These are phyloP conservation scores for Phallusia fumigata DNA, from an alignment of 23 tunicate genomes.

Conservation along the genomic window DNA sequence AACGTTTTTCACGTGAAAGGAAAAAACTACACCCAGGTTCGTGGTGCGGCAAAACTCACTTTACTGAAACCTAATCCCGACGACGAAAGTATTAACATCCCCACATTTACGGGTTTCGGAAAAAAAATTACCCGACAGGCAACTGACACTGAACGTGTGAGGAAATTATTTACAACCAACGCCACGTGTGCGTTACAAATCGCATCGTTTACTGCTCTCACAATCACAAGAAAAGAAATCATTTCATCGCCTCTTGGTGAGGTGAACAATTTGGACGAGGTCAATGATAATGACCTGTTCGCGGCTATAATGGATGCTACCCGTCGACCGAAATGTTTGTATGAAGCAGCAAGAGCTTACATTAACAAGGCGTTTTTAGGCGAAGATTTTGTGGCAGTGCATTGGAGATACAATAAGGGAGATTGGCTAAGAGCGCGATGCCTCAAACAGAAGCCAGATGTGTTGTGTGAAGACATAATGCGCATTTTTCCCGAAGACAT, in stretches of 20 bases:
- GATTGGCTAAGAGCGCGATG: slow-evolving; percentile 18
- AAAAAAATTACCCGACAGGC: neutral
- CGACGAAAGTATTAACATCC: neutral
- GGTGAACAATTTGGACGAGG: neutral
- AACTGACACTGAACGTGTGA: neutral
- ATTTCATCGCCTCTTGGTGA: slow-evolving; percentile 21
- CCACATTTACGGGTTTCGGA: slow-evolving; percentile 17
- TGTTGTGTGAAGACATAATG: neutral
- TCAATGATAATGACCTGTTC: slow-evolving; percentile 15
- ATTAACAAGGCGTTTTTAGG: neutral
- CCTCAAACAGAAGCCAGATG: neutral
- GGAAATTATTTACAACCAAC: slow-evolving; percentile 3
- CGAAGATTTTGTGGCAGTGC: slow-evolving; percentile 23
- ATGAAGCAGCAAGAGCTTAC: slow-evolving; percentile 26
- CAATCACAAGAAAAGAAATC: neutral
- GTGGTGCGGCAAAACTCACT: neutral
- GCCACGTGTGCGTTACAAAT: slow-evolving; percentile 20
- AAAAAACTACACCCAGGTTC: neutral
- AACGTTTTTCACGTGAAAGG: neutral
- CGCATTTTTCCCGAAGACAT: neutral
- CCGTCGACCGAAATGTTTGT: slow-evolving; percentile 23
- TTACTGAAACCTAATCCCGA: neutral
- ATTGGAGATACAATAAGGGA: slow-evolving; percentile 31
- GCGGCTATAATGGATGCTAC: slow-evolving; percentile 35
- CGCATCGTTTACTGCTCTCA: neutral